These are phyloP conservation scores for Dendrolimus pini DNA, from an alignment of 2,888 invertebrate species.

Conservation along the genomic window DNA sequence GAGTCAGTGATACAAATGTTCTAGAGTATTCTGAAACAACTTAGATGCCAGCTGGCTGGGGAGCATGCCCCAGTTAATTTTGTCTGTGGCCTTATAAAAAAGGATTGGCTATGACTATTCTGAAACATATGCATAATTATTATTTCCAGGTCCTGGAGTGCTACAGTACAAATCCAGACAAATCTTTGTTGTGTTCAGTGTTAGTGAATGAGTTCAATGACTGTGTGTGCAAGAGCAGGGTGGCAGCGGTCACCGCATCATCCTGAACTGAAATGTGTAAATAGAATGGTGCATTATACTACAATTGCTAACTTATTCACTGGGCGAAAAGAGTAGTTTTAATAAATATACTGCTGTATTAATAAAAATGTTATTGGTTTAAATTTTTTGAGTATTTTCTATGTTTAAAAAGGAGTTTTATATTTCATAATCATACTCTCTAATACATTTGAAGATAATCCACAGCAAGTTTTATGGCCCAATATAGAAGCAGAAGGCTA, in stretches of 20 bases:
- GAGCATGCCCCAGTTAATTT: too few relatives aligned
- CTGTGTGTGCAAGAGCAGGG: constrained; percentile 68
- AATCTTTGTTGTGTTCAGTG: constrained; percentile 63
- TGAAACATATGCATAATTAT: background rate
- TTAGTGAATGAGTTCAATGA: constrained; percentile 71
- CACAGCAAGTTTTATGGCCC: too few relatives aligned
- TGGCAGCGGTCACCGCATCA: constrained; percentile 54
- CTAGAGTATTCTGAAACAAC: too few relatives aligned
- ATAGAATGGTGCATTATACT: constrained; percentile 18
- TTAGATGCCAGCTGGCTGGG: too few relatives aligned
- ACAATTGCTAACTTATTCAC: constrained; percentile 7
- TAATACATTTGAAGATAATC: too few relatives aligned
- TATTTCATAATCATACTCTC: too few relatives aligned
- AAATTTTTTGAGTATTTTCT: constrained; percentile 25
- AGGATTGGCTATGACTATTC: too few relatives aligned
- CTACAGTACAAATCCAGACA: constrained; percentile 61
- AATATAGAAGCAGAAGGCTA: too few relatives aligned
- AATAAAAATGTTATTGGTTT: constrained; percentile 68
- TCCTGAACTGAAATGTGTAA: constrained; percentile 42
- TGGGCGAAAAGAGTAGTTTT: constrained; percentile 40
- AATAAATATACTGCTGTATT: constrained; percentile 62
- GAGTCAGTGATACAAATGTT: too few relatives aligned
- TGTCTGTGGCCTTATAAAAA: too few relatives aligned
- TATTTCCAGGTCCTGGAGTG: constrained; percentile 61
- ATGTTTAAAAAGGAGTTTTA: constrained; percentile 1